Conservation (phyloP, 2,113 vertebrate genomes). For the Mobula hypostoma region DNA sequence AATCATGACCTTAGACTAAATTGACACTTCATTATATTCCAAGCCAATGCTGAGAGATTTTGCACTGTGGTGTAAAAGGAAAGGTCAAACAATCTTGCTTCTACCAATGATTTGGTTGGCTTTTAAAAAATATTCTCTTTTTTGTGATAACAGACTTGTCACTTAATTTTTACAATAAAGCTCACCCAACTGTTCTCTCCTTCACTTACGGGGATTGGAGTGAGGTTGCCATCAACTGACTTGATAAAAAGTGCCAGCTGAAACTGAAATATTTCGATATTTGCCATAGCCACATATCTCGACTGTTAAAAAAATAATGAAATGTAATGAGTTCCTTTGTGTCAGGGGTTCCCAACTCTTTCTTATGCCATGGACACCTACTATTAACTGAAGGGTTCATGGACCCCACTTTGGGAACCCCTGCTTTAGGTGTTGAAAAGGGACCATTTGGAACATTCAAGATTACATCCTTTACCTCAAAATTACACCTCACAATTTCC, state of each 20-base stretch:
- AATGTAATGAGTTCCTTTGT: neutral
- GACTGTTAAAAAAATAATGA: neutral
- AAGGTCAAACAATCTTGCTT: no score
- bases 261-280: neutral
- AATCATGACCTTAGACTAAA: neutral
- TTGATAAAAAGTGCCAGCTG: neutral
- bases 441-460: neutral
- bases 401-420: no score
- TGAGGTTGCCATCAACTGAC: neutral
- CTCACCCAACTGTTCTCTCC: neutral
- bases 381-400: no score
- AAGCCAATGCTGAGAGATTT: neutral
- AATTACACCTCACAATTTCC: neutral
- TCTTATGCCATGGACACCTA: no score
- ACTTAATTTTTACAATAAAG: neutral
- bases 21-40: neutral
- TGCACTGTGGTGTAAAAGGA: neutral
- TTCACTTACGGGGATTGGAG: neutral
- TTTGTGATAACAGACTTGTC: neutral
- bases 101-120: neutral
- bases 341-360: no score
- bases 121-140: neutral
- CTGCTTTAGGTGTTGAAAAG: neutral
- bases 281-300: neutral
- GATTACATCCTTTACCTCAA: neutral